Base-by-base conservation (phyloP, 2,113 vertebrate species). In the Polyodon spathula region DNA sequence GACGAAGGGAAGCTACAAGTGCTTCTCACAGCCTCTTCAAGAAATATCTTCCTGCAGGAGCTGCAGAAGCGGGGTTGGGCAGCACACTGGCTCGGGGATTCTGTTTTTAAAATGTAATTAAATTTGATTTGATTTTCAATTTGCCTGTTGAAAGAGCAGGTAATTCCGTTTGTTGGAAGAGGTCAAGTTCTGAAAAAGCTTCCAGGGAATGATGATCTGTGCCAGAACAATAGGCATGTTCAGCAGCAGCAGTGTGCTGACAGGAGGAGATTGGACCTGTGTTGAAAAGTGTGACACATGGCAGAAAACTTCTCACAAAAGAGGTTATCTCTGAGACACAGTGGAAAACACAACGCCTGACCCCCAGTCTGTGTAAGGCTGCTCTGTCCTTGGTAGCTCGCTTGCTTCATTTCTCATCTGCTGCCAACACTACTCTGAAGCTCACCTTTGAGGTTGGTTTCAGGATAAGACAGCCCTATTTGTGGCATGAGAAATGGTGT, bases 281-380 rank as follows among this genome's bases (percentile, higher is more conserved):
- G 50, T 37, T 66, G 66, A 62, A 64, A 66, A 73, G 66, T 60
- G 53, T 63, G 75, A 76, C 71, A 71, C 69, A 61, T 66, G 71
- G 65, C 65, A 64, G 60, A 62, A 59, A 65, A 54, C 38, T 63
- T 12, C 27, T n/a, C 17, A 50, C 58, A 51, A 44, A 50, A 37
- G 43, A 38, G 59, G 58, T 60, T 60, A 61, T 61, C 59, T 52
- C 38, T 15, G 6, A 17, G 16, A 14, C 38, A 17, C 48, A 53
- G 37, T 6, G 16, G 48, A 6, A 9, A 48, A 17, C 46, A 40
- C 10, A 10, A 4, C 17, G 14, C 48, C 1, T 38, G n/a, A 39
- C 15, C 48, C 59, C 6, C 5, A 1, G 5, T 57, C 40, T 56
- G 37, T 70, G 53, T 53, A 6, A 52, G 61, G 11, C 56, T 52